Evolutionary conservation across 2,888 invertebrate species (phyloP), one percentile per base, ranked within the genome.

Genomic region (Glyphotaelius pellucidus): DNA sequence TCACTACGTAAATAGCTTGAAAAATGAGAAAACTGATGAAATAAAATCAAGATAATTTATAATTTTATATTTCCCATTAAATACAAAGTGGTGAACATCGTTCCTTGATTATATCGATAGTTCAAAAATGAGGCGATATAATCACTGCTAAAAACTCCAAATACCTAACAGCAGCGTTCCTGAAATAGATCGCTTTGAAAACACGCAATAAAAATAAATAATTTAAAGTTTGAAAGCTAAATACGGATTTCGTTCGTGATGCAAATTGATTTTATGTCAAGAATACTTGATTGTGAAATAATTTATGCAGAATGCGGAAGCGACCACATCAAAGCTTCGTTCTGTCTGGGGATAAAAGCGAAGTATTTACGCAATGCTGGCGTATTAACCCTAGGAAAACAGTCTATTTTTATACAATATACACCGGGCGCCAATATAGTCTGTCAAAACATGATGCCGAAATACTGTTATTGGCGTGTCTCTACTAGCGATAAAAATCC

Each of bases 341-440:
- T 42, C 38, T 38, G 42, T 42, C 86, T 86, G 86, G 12, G 42
- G 86, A 86, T 86, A 86, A 11, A 83, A 83, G 42, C 42, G 11
- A 86, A 30, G 47, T 86, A 42, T 86, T 86, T 86, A 86, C 86
- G 42, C 86, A n/a, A 38, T 42, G 86, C 3, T 86, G 86, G 86
- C 47, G 30, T 86, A 47, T 86, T 86, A 86, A 42, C 86, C 38
- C 86, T n/a, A 42, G 11, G 86, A 42, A 86, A 42, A 86, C 42
- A n/a, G 12, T 86, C 86, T 86, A 86, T 86, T 86, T 42, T 30
- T 86, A 25, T 38, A 42, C 38, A 30, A 30, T 12, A 7, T 86
- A 30, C 30, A 42, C 86, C 14, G 15, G 47, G 42, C 35, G 42
- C 25, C 25, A 35, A 35, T 25, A 83, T 25, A 83, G 35, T 83